A percentile compares a stretch with the other conserved stretches of the same genome.
phyloP scores from a whole-genome alignment of 2,113 vertebrate genomes.

The Syngnathus floridae region DNA sequence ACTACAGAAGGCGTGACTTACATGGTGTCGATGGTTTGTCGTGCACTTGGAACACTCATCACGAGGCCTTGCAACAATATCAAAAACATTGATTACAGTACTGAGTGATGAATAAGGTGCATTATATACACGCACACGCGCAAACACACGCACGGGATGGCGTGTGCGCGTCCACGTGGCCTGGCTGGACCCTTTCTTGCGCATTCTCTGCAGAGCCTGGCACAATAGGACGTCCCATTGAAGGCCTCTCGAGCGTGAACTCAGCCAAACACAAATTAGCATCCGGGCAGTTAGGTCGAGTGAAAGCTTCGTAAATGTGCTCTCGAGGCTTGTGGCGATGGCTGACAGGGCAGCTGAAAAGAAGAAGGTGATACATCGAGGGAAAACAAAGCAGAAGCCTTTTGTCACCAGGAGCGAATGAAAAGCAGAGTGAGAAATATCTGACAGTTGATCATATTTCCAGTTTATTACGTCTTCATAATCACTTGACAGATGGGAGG shows the following conservation, averaged over 20 bases:
- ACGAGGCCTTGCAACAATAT: too few relatives aligned
- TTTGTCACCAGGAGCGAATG: conserved; percentile 7
- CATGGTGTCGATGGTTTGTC: too few relatives aligned
- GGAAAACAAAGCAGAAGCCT: neutral
- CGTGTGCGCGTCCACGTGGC: neutral
- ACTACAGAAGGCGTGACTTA: too few relatives aligned
- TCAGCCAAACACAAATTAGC: conserved; percentile 43
- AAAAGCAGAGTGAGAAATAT: conserved; percentile 14
- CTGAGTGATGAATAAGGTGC: too few relatives aligned
- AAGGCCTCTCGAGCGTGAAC: conserved; percentile 41
- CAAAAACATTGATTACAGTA: too few relatives aligned
- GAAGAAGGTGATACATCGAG: too few relatives aligned
- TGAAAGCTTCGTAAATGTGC: conserved; percentile 39
- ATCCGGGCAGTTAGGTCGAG: conserved; percentile 42
- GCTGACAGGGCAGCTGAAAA: too few relatives aligned
- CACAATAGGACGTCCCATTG: conserved; percentile 51
- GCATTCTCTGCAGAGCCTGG: conserved; percentile 45
- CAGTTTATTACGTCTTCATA: conserved; percentile 49
- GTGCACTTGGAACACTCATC: too few relatives aligned
- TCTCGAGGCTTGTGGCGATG: neutral
- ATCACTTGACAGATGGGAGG: conserved; percentile 35
- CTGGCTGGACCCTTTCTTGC: conserved; percentile 31
- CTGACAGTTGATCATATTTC: conserved; percentile 16
- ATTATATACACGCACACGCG: neutral
- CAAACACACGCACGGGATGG: too few relatives aligned